Evolutionary conservation across 2,888 invertebrate species (phyloP).

Genomic region (Vannuccia rotundouncinata): DNA sequence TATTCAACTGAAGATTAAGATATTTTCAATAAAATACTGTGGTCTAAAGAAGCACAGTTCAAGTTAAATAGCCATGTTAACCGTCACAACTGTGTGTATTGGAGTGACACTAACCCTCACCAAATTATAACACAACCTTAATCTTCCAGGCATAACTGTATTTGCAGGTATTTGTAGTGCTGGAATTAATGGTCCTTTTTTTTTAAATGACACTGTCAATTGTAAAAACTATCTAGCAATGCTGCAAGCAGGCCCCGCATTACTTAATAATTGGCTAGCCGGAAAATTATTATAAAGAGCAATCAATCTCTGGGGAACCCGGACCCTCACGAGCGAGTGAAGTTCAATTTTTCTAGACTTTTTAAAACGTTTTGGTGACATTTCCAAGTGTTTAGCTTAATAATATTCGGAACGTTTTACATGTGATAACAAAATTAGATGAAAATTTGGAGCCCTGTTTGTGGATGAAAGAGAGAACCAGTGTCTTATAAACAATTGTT

Average conservation of each 20-base stretch:
- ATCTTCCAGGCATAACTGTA: too few species aligned
- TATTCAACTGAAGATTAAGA: too few species aligned
- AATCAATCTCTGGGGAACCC: constrained; percentile 21
- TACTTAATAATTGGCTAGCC: constrained; percentile 22
- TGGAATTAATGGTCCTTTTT: too few species aligned
- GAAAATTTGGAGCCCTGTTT: constrained; percentile 23
- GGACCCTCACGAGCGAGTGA: constrained; percentile 26
- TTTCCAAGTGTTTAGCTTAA: constrained; percentile 26
- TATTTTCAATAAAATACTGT: too few species aligned
- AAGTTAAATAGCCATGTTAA: too few species aligned
- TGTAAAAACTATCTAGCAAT: too few species aligned
- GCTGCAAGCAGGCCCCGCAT: constrained; percentile 22
- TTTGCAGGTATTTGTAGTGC: too few species aligned
- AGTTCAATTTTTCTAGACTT: constrained; percentile 2
- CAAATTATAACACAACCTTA: too few species aligned
- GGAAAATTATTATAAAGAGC: constrained; percentile 16
- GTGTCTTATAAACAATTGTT: constrained; percentile 1
- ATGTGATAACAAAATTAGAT: constrained; percentile 26
- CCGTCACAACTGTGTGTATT: too few species aligned
- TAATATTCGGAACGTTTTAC: constrained; percentile 26
- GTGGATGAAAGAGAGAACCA: constrained; percentile 24
- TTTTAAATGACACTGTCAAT: too few species aligned
- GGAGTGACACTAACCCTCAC: too few species aligned
- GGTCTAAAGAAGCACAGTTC: too few species aligned
- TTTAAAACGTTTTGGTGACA: constrained; percentile 22